Evolutionary conservation across 2,888 invertebrate species (phyloP), one percentile per base, ranked within the genome.

Genomic region (Sussaba pulchella): DNA sequence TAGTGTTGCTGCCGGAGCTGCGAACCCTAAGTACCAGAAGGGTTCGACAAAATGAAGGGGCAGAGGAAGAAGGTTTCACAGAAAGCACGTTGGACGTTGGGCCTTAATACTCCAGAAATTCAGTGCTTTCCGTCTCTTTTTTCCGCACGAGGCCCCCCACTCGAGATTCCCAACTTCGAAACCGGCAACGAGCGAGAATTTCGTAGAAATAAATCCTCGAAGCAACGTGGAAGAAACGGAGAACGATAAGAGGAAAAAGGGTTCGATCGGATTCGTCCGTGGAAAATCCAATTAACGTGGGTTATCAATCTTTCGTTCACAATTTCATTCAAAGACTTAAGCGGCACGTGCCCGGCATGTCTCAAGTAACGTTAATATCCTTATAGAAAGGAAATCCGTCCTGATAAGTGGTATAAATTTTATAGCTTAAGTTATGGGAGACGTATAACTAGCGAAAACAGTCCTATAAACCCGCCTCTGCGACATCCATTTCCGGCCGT

Each of bases 241-340:
- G 59, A 59, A 61, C 26, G 67, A 52, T 66, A 57, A 45, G 21
- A 17, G 45, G 69, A 61, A 59, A 63, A 57, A 69, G 72, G 72
- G 52, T 67, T 54, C 80, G 80, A 81, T 81, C 76, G 80, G 67
- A 81, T 81, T 81, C 76, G 76, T 72, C 72, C 72, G 76, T 81
- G 72, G 76, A 81, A 80, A 81, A 81, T 81, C 80, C 80, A 81
- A 81, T 81, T 81, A 81, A 81, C 80, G 80, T 76, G 54, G 80
- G 80, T 72, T 81, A 81, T 81, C 80, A 81, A 81, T 81, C 80
- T 81, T 81, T 72, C 80, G 72, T 76, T 81, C 80, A 81, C 76
- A 81, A 81, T 81, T 81, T 81, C 71, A 81, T 81, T 63, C 72
- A 66, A 36, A 76, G 72, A 63, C 76, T 71, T n/a, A 81, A 81